Evolutionary conservation across 2,888 invertebrate genomes (phyloP), one percentile per base, ranked within the genome.

Genomic region (Temnothorax unifasciatus): DNA sequence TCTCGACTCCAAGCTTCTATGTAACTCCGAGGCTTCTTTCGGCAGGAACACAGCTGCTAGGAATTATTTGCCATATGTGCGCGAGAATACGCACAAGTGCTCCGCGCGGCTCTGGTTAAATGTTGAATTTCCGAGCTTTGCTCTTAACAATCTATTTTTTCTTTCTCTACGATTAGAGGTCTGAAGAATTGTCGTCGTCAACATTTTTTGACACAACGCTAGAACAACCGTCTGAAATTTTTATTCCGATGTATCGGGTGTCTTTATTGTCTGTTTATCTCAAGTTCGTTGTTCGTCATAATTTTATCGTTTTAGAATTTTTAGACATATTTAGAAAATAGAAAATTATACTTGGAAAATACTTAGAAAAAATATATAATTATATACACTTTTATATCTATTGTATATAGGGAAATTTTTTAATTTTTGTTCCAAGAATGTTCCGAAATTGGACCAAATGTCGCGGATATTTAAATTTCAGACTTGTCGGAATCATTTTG

Each of bases 1-100:
- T 77, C n/a, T 76, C 29, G 41, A 83, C 21, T 50, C 47, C 44
- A 18, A n/a, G 34, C n/a, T 47, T 25, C 25, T 44, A n/a, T 69
- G 52, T 18, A 47, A 59, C 57, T 64, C 41, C 44, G 57, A 59
- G 25, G 15, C 61, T 77, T 77, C 34, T 44, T 50, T 50, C 18
- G 50, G n/a, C 50, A 52, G 3, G 54, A 21, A 54, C 21, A 54
- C 21, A 21, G 21, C 11, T 11, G 21, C 21, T 21, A 9, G 21
- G 2, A 54, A 54, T 54, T 21, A 3, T 54, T 52, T 8, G 8
- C n/a, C 15, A 47, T 3, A 47, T 4, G 2, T 44, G 13, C 5
- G 18, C 52, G 21, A 21, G 18, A 54, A 9, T 54, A 54, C 54
- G 21, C n/a, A n/a, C 54, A 54, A n/a, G 8, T 11, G 54, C 18